A percentile compares a stretch with the other conserved stretches of the same genome.
Evolutionary conservation across 1,140 invertebrate species (phyloP).

Genomic region (Procambarus virginalis): DNA sequence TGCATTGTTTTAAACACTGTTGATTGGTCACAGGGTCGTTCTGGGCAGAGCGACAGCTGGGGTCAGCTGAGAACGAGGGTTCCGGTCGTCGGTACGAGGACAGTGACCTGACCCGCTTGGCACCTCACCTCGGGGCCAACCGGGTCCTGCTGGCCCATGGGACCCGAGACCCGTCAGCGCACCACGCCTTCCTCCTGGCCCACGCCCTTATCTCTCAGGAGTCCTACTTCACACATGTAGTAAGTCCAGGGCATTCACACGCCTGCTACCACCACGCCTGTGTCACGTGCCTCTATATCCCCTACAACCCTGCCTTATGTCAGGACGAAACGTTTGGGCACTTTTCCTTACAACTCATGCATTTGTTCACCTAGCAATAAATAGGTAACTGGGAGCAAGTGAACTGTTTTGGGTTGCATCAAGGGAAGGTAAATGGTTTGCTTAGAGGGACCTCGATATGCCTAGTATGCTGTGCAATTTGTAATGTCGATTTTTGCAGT

Average conservation of each 20-base stretch:
- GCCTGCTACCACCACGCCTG: neutral
- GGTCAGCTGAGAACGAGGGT: slow-evolving; percentile 34
- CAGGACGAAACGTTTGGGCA: no score
- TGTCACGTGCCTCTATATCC: no score
- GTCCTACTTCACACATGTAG: slow-evolving; percentile 59
- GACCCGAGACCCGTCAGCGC: slow-evolving; percentile 53
- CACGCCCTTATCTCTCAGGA: slow-evolving; percentile 49
- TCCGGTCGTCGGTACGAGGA: slow-evolving; percentile 56
- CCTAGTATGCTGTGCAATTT: no score
- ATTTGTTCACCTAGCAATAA: no score
- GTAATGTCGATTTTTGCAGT: no score
- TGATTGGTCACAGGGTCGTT: slow-evolving; percentile 31
- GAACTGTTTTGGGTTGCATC: no score
- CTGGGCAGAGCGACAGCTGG: slow-evolving; percentile 58
- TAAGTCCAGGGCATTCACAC: neutral
- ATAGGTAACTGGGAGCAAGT: no score
- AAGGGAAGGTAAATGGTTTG: no score
- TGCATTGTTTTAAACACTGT: no score
- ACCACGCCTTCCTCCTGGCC: slow-evolving; percentile 62
- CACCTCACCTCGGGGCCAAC: slow-evolving; percentile 21
- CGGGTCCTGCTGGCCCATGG: slow-evolving; percentile 58
- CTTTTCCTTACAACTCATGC: no score
- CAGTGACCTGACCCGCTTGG: slow-evolving; percentile 56
- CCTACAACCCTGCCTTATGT: no score
- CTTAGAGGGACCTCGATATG: no score